Percentiles rank a stretch among this genome's conserved stretches.
phyloP scores from a whole-genome alignment of 2,888 invertebrate species.

The Fragum fragum region DNA sequence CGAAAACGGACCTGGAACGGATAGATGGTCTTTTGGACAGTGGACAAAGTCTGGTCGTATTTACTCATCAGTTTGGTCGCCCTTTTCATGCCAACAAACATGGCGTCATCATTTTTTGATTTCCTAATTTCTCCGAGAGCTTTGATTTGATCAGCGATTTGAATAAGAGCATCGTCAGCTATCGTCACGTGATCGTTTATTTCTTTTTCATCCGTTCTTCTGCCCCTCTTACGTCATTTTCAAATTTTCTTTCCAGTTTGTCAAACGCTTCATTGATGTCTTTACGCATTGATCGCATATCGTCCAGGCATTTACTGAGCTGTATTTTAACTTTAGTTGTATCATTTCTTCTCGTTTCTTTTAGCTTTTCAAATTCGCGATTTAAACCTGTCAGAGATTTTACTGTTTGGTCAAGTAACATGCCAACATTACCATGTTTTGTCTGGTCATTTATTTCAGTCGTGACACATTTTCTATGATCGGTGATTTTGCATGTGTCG shows the following conservation, averaged over 20 bases:
- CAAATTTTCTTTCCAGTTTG: background rate
- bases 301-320: conserved; percentile 4
- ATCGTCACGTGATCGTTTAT: conserved; percentile 10
- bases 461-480: background rate
- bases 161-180: background rate
- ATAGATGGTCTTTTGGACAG: background rate
- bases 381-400: background rate
- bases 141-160: background rate
- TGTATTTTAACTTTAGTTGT: background rate
- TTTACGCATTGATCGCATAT: background rate
- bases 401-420: background rate
- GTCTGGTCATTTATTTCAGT: background rate
- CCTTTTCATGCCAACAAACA: conserved; percentile 3
- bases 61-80: background rate
- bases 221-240: background rate
- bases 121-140: background rate
- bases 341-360: background rate
- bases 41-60: background rate
- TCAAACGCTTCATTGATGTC: background rate
- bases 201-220: background rate
- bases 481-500: conserved; percentile 1
- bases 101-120: background rate
- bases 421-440: background rate
- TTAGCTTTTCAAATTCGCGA: background rate
- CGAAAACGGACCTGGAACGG: background rate